phyloP scores from a whole-genome alignment of 2,113 vertebrate species.

The Serinus canaria region DNA sequence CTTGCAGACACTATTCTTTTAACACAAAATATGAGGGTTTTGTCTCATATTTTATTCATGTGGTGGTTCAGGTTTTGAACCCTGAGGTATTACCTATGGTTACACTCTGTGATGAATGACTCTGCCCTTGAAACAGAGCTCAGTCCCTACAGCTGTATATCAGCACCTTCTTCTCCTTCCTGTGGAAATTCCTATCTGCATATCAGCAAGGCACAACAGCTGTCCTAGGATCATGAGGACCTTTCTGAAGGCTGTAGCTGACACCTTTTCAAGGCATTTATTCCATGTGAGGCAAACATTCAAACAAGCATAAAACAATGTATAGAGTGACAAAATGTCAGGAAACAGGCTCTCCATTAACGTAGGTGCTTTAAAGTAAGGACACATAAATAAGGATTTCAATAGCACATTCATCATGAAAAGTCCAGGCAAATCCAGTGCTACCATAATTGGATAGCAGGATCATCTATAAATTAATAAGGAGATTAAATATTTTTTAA shows the following conservation, averaged over 20 bases:
- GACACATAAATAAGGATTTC: background rate
- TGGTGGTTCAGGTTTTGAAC: background rate
- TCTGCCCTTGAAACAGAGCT: background rate
- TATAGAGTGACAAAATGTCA: background rate
- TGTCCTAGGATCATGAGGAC: background rate
- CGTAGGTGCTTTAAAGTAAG: background rate
- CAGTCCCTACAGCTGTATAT: background rate
- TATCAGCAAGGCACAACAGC: background rate
- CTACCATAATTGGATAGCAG: background rate
- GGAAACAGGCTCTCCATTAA: background rate
- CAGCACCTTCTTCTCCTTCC: background rate
- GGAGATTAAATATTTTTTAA: background rate
- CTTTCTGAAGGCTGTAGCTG: background rate
- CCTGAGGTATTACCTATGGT: background rate
- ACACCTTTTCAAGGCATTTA: background rate
- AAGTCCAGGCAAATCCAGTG: background rate
- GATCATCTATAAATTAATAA: background rate
- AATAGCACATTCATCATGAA: fast-evolving
- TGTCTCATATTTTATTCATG: background rate
- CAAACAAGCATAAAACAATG: background rate
- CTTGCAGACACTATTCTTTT: background rate
- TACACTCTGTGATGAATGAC: background rate
- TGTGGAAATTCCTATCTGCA: background rate
- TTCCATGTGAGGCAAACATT: background rate
- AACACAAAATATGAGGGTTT: background rate